Evolutionary conservation across 1,140 invertebrate species (phyloP), one percentile per base, ranked within the genome.

Genomic region (Drosophila paulistorum): DNA sequence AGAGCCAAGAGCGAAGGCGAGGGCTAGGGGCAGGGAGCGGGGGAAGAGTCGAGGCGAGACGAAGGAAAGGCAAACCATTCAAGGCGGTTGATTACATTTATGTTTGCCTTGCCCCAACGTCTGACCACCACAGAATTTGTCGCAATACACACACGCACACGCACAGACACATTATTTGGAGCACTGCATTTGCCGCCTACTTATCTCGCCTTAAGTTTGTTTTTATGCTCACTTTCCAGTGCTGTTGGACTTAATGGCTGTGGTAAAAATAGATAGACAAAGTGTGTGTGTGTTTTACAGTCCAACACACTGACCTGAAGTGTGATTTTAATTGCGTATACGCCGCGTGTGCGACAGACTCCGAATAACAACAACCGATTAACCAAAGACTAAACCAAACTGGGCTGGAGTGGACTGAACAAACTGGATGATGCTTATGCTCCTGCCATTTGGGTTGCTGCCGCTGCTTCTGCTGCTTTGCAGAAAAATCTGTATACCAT

Each of bases 401-500:
- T 48, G 45, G 45, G 20, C 7, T 39, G 7, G 14, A 48, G 17
- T 51, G 45, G 45, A 51, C 39, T 20, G 20, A 7, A 39, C 11
- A 41, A 39, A 20, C 39, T 59, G 26, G 14, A 23, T 26, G 23
- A 61, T 61, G 37, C 39, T 35, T 20, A 3, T 42, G 59, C 55
- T 30, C 14, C 54, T 17, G 13, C 20, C 48, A 30, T 37, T 37
- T 37, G 35, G 35, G 45, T 14, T 17, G 45, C 26, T 71, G 23
- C 10, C 55, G 33, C 41, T 67, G 45, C 45, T 17, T 35, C 26
- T 71, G 35, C 7, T 61, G 33, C 41, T 67, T 30, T 59, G 64
- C 70, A 72, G 55, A 68, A 76, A 73, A 73, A 54, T 76, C 61
- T 76, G 74, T 76, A 76, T 73, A 72, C 70, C n/a, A 33, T 3